A percentile compares a stretch with the other conserved stretches of the same genome.
Evolutionary conservation across 2,797 vertebrate species (phyloP).

Genomic region (Channallabes apus): DNA sequence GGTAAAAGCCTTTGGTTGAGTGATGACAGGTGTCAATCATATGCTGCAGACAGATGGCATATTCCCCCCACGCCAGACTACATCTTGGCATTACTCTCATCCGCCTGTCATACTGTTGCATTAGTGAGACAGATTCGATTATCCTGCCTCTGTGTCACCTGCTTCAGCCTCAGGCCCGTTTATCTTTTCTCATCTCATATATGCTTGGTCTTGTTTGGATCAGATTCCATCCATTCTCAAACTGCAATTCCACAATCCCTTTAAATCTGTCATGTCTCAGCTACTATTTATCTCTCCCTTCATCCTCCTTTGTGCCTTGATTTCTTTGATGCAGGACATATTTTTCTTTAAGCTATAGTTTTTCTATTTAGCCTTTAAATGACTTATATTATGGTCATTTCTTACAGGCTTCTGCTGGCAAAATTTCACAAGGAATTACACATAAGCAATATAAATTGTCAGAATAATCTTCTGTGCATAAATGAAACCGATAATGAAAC

Average conservation of each 20-base stretch:
- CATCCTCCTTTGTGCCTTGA: conserved; percentile 53
- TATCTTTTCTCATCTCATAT: conserved; percentile 16
- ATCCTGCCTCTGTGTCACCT: conserved; percentile 10
- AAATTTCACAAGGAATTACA: not conserved
- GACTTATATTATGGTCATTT: not conserved
- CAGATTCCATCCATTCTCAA: conserved; percentile 45
- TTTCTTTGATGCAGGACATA: conserved; percentile 54
- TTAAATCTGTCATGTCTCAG: conserved; percentile 1
- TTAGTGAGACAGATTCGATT: conserved; percentile 68
- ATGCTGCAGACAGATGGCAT: conserved; percentile 64
- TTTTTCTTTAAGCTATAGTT: not conserved
- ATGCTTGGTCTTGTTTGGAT: not conserved
- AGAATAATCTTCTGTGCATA: not conserved
- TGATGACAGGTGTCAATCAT: conserved; percentile 33
- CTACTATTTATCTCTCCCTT: conserved; percentile 43
- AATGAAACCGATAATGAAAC: not conserved
- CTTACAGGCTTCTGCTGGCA: not conserved
- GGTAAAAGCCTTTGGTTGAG: not conserved
- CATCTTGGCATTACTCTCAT: conserved; percentile 62
- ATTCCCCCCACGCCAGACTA: conserved; percentile 49
- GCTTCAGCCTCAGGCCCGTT: conserved; percentile 18
- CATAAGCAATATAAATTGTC: not conserved
- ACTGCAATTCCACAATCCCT: not conserved
- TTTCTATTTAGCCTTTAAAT: not conserved
- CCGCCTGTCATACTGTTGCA: conserved; percentile 63